A percentile compares a stretch with the other conserved stretches of the same genome.
phyloP scores from a whole-genome alignment of 2,113 vertebrate species.

The Hemibagrus wyckioides region DNA sequence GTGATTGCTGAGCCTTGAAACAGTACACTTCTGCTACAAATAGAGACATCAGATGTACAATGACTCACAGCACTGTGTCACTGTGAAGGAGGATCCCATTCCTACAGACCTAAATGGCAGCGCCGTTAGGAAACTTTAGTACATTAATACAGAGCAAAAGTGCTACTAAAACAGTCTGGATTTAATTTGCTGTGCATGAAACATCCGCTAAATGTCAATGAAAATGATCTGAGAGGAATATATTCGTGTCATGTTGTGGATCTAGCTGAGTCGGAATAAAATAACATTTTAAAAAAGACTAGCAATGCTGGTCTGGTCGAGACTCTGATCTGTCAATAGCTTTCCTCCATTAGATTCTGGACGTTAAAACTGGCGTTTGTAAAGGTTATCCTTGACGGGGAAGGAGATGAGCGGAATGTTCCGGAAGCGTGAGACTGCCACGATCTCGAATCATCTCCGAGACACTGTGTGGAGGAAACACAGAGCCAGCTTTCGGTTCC shows the following conservation, averaged over 20 bases:
- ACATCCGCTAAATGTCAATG: neutral
- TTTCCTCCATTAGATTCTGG: neutral
- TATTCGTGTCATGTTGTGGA: neutral
- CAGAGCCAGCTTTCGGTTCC: neutral
- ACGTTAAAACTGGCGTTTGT: neutral
- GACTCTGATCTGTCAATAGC: neutral
- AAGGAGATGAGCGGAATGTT: constrained; percentile 23
- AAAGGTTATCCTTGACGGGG: neutral
- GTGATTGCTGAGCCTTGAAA: constrained; percentile 19
- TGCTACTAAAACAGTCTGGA: neutral
- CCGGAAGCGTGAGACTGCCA: constrained; percentile 6
- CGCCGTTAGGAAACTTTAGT: neutral
- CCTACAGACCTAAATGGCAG: constrained; percentile 4
- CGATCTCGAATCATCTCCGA: neutral
- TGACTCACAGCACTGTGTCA: constrained; percentile 28
- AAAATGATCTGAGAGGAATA: neutral
- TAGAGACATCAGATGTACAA: constrained; percentile 11
- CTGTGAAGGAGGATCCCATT: neutral
- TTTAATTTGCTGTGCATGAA: neutral
- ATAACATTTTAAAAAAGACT: neutral
- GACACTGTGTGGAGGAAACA: neutral
- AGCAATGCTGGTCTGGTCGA: neutral
- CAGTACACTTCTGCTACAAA: constrained; percentile 31
- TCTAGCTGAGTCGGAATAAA: neutral
- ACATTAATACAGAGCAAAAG: neutral